phyloP scores from a whole-genome alignment of 2,113 vertebrate species.

The Peucedramus taeniatus region DNA sequence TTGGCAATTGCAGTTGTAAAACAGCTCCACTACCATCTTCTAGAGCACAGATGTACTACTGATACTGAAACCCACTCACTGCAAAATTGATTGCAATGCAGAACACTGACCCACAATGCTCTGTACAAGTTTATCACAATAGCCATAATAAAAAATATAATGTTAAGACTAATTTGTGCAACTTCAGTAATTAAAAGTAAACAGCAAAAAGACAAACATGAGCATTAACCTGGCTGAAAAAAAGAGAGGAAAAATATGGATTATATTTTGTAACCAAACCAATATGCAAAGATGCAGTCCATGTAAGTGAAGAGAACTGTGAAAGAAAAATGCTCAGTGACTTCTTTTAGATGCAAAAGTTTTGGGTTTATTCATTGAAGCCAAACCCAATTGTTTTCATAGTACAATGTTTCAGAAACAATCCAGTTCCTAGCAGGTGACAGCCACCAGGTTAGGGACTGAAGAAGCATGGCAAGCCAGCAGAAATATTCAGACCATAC shows the following conservation, averaged over 20 bases:
- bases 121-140: background rate
- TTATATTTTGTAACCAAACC: background rate
- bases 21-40: background rate
- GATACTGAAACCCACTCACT: background rate
- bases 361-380: background rate
- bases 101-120: background rate
- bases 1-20: background rate
- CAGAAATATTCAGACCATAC: background rate
- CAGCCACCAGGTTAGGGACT: background rate
- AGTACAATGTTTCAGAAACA: background rate
- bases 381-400: background rate
- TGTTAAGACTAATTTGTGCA: background rate
- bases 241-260: background rate
- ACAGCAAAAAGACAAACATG: background rate
- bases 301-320: background rate
- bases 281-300: background rate
- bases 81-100: background rate
- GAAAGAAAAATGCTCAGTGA: background rate
- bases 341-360: background rate
- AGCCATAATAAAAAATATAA: background rate
- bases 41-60: background rate
- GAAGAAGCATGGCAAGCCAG: background rate
- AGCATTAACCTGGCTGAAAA: background rate
- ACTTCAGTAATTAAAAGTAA: background rate
- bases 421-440: background rate